Evolutionary conservation across 2,113 vertebrate genomes (phyloP), one percentile per base, ranked within the genome.

Genomic region (Alaudala cheleensis): DNA sequence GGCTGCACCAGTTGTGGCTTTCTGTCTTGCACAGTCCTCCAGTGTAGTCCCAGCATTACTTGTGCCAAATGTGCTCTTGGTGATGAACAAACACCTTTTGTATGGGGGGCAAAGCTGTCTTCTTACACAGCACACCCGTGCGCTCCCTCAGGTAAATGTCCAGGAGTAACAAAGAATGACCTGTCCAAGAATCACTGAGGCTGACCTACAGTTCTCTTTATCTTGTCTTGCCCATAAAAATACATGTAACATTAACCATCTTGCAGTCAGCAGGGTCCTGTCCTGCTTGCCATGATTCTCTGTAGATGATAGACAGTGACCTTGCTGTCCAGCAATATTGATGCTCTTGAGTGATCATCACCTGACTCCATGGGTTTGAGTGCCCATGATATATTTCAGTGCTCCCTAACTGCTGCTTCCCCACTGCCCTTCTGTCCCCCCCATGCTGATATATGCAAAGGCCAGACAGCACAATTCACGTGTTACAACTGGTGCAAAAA

Each of bases 31-130:
- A 24, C 8, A 37, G 62, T 40, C 37, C 33, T 76, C 17, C 18
- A 23, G 33, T 9, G 34, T 1, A 2, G n/a, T 51, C 19, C 23
- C 42, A 42, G 34, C 39, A 86, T 28, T 29, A 13, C 33, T 71
- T 0, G 0, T 80, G 50, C 54, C 64, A 69, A 1, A 0, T 9
- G 17, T 10, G 2, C 29, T 45, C 40, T 28, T n/a, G n/a, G n/a
- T 56, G 24, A 44, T 42, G 33, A 65, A 50, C 34, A 83, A 33
- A 45, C 10, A 54, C 58, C n/a, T 22, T 40, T 10, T 33, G 26
- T 21, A 44, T 1, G 4, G 42, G 62, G 66, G 39, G 14, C 28
- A 74, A 74, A 88, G n/a, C 23, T 64, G 31, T 34, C 29, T 13
- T 82, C 28, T 81, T 47, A 56, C 26, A 37, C 45, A 73, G 39